These are phyloP conservation scores for Sebastes hubbsi DNA, from an alignment of 2,797 vertebrate species.

Conservation along the genomic window DNA sequence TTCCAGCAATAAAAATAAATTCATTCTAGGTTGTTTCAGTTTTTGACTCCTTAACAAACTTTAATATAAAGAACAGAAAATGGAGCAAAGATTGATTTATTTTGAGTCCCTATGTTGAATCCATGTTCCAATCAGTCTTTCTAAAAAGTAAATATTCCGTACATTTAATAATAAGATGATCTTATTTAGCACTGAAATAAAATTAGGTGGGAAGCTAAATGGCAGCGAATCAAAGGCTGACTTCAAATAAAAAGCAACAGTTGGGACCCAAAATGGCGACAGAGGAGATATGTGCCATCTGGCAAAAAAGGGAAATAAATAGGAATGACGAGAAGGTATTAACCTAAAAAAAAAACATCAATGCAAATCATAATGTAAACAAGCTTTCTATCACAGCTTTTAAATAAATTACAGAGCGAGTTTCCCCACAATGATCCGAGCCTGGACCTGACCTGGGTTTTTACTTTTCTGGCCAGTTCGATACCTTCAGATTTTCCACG, in stretches of 20 bases:
- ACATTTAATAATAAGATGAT: neutral
- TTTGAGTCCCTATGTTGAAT: neutral
- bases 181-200: neutral
- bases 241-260: neutral
- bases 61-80: neutral
- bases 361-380: constrained; percentile 56
- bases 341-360: constrained; percentile 41
- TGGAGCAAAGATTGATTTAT: neutral
- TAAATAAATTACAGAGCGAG: constrained; percentile 7
- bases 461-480: neutral
- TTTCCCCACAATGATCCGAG: constrained; percentile 10
- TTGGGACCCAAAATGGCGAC: neutral
- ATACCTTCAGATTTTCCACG: neutral
- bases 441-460: constrained; percentile 20
- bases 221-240: neutral
- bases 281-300: neutral
- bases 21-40: neutral
- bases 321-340: constrained; percentile 41
- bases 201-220: neutral
- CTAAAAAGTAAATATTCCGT: constrained; percentile 9
- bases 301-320: constrained; percentile 37
- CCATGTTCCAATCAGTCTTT: neutral
- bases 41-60: neutral
- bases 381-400: neutral
- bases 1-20: neutral